Base-by-base conservation (phyloP, 2,113 vertebrate genomes). In the Onychostoma macrolepis region DNA sequence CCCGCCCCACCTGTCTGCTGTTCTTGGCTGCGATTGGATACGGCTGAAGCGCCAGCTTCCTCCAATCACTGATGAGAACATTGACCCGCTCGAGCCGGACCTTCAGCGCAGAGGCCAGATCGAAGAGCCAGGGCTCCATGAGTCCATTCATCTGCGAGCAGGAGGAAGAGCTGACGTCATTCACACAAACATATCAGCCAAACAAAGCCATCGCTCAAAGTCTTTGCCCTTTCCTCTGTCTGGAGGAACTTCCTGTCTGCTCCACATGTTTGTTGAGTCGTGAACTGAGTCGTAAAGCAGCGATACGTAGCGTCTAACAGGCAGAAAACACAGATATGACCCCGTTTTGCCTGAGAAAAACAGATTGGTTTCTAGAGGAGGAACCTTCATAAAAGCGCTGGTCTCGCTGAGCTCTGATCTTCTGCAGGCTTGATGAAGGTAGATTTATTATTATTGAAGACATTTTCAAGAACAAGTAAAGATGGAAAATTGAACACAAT, bases 21-120 rank as follows among this genome's bases (percentile, higher is more conserved):
- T 97, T 96, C 79, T 63, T 92, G 0, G 93, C 95, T 0, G 97
- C 96, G 0, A 94, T 82, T 24, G 94, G 89, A 0, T 97, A 97
- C 85, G 96, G 95, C 61, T 89, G 91, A 26, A 94, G 90, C 0
- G 97, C 96, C 85, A 94, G 86, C 0, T 83, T 28, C 2, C 96
- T 84, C 97, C 97, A 97, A 67, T 97, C 93, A 2, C 89, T 93
- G 65, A 97, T 87, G 30, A 94, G 83, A 79, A 97, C 95, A 0
- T 97, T 97, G 38, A 95, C 85, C 8, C 91, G 85, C 0, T 85
- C 90, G 2, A 65, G 87, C 3, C 84, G 91, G 26, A 94, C 91
- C 87, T 95, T 95, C 67, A 97, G 94, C 0, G 94, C 95, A 0
- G 91, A 91, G 8, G 92, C 95, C 94, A 97, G 89, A 88, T 94